Percentiles rank a stretch among this genome's conserved stretches.
Conservation (phyloP, 1,140 invertebrate species). For the Brachionus asplanchnoidis region DNA sequence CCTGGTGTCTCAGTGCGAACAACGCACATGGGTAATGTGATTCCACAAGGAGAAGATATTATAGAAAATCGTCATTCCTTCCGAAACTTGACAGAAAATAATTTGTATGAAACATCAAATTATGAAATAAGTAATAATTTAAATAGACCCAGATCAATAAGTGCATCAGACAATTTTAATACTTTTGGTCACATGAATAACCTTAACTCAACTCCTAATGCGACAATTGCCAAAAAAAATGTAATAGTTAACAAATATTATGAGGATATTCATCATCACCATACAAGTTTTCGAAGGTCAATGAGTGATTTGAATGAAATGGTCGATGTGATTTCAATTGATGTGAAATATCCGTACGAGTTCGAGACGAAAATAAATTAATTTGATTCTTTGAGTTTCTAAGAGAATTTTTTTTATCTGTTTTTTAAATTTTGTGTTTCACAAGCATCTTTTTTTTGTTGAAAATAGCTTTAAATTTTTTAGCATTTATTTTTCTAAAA, state of each 20-base stretch:
- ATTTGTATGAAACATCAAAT: slow-evolving; percentile 11
- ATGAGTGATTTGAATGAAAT: slow-evolving; percentile 22
- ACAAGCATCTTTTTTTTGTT: background rate
- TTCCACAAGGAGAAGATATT: background rate
- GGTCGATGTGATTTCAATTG: slow-evolving; percentile 22
- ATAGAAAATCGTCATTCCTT: background rate
- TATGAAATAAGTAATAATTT: background rate
- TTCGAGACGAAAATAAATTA: slow-evolving; percentile 11
- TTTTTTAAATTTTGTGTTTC: background rate
- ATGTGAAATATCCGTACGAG: slow-evolving; percentile 22
- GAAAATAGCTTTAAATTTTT: background rate
- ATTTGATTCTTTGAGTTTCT: background rate
- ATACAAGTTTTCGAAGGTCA: background rate
- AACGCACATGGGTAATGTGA: background rate
- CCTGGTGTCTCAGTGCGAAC: background rate
- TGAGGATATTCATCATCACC: slow-evolving; percentile 15
- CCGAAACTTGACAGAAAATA: background rate
- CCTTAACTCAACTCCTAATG: background rate
- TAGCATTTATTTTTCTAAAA: background rate
- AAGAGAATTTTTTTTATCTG: background rate
- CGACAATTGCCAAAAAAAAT: background rate
- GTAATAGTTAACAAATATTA: background rate
- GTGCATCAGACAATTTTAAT: background rate
- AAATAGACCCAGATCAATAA: background rate
- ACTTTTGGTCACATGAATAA: background rate